Conservation (phyloP, 37 sponge, comb jelly and placozoan species). For the Oscarella lobularis region DNA sequence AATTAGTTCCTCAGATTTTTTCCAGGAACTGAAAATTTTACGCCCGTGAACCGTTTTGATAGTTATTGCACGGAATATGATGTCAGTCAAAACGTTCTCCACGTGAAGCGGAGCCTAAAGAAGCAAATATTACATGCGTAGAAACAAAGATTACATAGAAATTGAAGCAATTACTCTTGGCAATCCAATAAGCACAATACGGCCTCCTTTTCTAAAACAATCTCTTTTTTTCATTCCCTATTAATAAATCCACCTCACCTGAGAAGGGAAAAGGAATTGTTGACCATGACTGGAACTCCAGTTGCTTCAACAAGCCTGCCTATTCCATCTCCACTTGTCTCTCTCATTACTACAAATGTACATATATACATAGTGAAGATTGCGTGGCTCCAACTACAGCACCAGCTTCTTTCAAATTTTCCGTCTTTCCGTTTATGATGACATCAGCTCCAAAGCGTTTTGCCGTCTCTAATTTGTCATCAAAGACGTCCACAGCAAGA, state of each 20-base stretch:
- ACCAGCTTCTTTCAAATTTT: conserved; percentile 42
- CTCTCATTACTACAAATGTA: conserved; percentile 35
- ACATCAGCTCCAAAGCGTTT: conserved; percentile 66
- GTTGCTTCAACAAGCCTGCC: conserved; percentile 72
- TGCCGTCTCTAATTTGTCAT: conserved; percentile 42
- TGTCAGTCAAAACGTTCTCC: conserved; percentile 46
- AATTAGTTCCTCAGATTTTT: conserved; percentile 47
- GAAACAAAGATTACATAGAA: neutral
- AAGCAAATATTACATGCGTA: neutral
- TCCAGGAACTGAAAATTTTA: conserved; percentile 81
- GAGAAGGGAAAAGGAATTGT: conserved; percentile 49
- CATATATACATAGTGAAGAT: neutral
- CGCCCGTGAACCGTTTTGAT: conserved; percentile 77
- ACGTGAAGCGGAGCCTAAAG: conserved; percentile 50
- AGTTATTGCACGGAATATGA: conserved; percentile 61
- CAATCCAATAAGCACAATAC: conserved; percentile 53
- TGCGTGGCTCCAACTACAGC: neutral
- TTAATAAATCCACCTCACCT: no score
- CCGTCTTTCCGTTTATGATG: conserved; percentile 42
- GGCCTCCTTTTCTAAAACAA: conserved; percentile 55
- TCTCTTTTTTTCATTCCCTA: neutral
- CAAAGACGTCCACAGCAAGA: conserved; percentile 52
- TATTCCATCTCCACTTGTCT: conserved; percentile 72
- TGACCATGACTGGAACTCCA: conserved; percentile 45
- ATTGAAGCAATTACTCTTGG: conserved; percentile 34